phyloP scores from a whole-genome alignment of 2,113 vertebrate genomes.

The Carassius auratus region DNA sequence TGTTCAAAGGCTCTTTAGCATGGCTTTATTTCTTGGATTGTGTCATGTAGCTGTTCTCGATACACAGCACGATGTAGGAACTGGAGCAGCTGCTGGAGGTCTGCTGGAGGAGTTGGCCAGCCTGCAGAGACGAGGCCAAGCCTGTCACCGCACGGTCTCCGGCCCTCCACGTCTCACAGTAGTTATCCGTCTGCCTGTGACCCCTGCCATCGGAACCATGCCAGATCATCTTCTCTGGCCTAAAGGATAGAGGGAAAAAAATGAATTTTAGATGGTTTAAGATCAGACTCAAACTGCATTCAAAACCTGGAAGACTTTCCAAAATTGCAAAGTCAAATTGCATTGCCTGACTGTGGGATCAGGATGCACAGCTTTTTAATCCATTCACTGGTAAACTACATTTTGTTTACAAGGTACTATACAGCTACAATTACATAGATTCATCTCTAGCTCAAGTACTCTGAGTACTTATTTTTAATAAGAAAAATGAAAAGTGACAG shows the following conservation, averaged over 20 bases:
- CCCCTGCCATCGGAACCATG: conserved; percentile 83
- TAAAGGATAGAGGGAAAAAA: conserved; percentile 59
- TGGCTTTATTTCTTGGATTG: conserved; percentile 81
- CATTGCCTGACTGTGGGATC: background rate
- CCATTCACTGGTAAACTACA: background rate
- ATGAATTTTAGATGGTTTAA: background rate
- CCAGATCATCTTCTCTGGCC: conserved; percentile 95
- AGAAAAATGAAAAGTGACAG: no score
- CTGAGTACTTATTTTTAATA: no score
- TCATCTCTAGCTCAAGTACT: no score
- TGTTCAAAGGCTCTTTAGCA: conserved; percentile 27
- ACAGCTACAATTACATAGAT: background rate
- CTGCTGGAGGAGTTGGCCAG: conserved; percentile 83
- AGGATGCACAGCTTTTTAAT: background rate
- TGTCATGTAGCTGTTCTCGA: conserved; percentile 85
- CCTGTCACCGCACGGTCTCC: conserved; percentile 71
- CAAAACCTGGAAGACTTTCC: background rate
- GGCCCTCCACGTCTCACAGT: conserved; percentile 90
- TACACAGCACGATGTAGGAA: conserved; percentile 81
- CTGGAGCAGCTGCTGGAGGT: conserved; percentile 81
- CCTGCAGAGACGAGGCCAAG: conserved; percentile 81
- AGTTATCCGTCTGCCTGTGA: conserved; percentile 78
- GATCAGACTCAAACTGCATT: background rate
- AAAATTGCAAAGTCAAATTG: background rate
- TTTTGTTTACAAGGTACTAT: background rate